phyloP scores from a whole-genome alignment of 1,140 invertebrate species.

The Hyles euphorbiae region DNA sequence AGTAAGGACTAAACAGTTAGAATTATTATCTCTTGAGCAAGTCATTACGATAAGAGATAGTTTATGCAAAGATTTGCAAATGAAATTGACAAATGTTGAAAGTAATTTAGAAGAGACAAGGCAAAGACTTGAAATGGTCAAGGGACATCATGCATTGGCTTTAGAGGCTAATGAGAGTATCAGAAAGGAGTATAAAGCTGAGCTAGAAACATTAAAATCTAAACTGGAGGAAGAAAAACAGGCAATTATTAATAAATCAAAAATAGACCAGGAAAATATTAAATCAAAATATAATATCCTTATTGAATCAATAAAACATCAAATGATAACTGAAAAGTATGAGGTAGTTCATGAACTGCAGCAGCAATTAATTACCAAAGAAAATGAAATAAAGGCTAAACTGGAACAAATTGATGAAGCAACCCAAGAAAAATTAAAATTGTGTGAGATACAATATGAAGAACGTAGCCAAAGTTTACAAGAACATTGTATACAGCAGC shows the following conservation, averaged over 20 bases:
- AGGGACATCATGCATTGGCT: conserved; percentile 68
- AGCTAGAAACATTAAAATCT: conserved; percentile 59
- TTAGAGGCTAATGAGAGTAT: conserved; percentile 73
- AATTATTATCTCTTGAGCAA: conserved; percentile 59
- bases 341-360: conserved; percentile 50
- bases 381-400: conserved; percentile 65
- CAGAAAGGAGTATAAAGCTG: conserved; percentile 63
- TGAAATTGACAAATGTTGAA: conserved; percentile 56
- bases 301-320: conserved; percentile 47
- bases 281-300: conserved; percentile 48
- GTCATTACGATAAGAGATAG: conserved; percentile 63
- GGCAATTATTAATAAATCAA: conserved; percentile 49
- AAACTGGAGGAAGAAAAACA: conserved; percentile 70
- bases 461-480: conserved; percentile 56
- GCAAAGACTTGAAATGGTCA: conserved; percentile 68
- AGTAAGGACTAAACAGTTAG: conserved; percentile 57
- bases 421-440: conserved; percentile 58
- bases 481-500: conserved; percentile 51
- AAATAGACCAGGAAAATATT: conserved; percentile 54
- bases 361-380: conserved; percentile 44
- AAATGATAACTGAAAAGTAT: conserved; percentile 53
- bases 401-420: conserved; percentile 67
- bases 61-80: conserved; percentile 64
- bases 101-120: conserved; percentile 54
- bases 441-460: conserved; percentile 72